Conservation (phyloP, 2,888 invertebrate species). For the Eulithis testata region DNA sequence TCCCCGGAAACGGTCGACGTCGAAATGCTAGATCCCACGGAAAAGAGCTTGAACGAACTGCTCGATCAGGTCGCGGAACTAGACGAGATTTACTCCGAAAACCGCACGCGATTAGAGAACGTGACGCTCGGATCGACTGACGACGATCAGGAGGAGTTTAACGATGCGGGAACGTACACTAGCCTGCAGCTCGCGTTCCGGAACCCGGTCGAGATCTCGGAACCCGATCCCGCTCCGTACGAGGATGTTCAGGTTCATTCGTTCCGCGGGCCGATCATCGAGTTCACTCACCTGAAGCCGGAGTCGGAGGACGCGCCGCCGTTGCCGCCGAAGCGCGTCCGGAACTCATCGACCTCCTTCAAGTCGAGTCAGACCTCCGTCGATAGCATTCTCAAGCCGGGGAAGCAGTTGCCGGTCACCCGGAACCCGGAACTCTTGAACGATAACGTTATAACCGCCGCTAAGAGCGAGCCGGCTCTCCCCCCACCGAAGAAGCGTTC, state of each 20-base stretch:
- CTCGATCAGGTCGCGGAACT: slow-evolving; percentile 91
- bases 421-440: slow-evolving; percentile 52
- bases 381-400: slow-evolving; percentile 71
- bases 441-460: slow-evolving; percentile 59
- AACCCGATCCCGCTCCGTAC: slow-evolving; percentile 74
- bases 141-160: slow-evolving; percentile 87
- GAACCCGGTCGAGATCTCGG: slow-evolving; percentile 88
- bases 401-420: slow-evolving; percentile 63
- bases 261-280: slow-evolving; percentile 81
- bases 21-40: slow-evolving; percentile 68
- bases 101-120: slow-evolving; percentile 85
- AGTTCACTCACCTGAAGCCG: slow-evolving; percentile 79
- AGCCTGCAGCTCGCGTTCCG: slow-evolving; percentile 94
- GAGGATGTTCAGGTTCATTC: slow-evolving; percentile 85
- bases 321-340: slow-evolving; percentile 91
- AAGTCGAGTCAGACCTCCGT: slow-evolving; percentile 76
- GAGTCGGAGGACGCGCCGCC: slow-evolving; percentile 88
- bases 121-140: slow-evolving; percentile 61
- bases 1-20: slow-evolving; percentile 46
- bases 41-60: slow-evolving; percentile 88
- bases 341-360: slow-evolving; percentile 60
- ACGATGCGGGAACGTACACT: slow-evolving; percentile 92
- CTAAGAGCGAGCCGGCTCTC: slow-evolving; percentile 74
- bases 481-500: slow-evolving; percentile 79
- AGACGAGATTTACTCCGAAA: slow-evolving; percentile 92